Conservation (phyloP, 2,888 invertebrate species). For the Philereme vetulata region DNA sequence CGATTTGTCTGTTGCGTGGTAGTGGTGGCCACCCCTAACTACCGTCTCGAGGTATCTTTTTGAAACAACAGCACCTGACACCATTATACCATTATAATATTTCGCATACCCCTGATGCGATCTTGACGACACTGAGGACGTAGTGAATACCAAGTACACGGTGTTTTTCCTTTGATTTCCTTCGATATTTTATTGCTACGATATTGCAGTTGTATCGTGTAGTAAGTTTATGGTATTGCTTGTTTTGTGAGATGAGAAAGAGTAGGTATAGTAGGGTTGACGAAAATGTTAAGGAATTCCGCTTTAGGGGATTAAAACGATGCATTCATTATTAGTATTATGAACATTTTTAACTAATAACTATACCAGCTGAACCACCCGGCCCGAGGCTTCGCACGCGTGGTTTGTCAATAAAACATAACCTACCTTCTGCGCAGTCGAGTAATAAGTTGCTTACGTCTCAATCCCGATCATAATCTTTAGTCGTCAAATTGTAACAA, state of each 20-base stretch:
- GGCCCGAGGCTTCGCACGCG: too few species aligned
- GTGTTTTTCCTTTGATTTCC: slow-evolving; percentile 51
- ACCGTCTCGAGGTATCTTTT: slow-evolving; percentile 43
- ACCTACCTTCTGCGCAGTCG: too few species aligned
- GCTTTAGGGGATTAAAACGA: too few species aligned
- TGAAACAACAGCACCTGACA: slow-evolving; percentile 78
- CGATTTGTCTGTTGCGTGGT: too few species aligned
- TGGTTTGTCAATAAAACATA: too few species aligned
- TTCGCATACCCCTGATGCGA: slow-evolving; percentile 74
- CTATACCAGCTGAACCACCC: too few species aligned
- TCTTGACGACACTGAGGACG: slow-evolving; percentile 72
- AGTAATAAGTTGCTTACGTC: too few species aligned
- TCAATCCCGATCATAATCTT: too few species aligned
- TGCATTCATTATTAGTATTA: too few species aligned
- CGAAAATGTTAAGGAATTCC: background rate
- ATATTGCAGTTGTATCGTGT: slow-evolving; percentile 53
- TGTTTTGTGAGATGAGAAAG: slow-evolving; percentile 13
- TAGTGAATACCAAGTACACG: slow-evolving; percentile 75
- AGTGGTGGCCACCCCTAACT: slow-evolving; percentile 7
- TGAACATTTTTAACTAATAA: too few species aligned
- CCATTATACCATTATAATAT: slow-evolving; percentile 83
- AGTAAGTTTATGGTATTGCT: slow-evolving; percentile 48
- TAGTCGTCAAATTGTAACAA: too few species aligned
- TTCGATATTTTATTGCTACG: slow-evolving; percentile 71
- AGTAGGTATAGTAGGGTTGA: slow-evolving; percentile 6